Evolutionary conservation across 2,888 invertebrate genomes (phyloP), one percentile per base, ranked within the genome.

Genomic region (Palloptera scutellata): DNA sequence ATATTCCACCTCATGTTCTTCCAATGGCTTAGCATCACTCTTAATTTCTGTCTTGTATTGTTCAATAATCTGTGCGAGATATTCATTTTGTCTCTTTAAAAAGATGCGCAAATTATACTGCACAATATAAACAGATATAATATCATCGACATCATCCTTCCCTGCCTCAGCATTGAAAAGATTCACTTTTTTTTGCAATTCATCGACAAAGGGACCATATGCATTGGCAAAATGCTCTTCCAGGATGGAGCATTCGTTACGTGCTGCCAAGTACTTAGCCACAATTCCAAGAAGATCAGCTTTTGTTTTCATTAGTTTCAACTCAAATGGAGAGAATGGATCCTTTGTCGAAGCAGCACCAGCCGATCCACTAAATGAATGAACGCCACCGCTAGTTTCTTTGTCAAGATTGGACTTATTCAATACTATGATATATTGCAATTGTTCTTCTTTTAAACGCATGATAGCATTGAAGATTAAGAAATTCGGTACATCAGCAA

Each of bases 101-200:
- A 79, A 83, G 64, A 78, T 81, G 0, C 75, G 69, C 59, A 77
- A 74, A 69, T 79, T 83, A 61, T 80, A 83, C 69, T 84, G 80
- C 1, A 83, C 76, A 19, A 84, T 63, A 71, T 78, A 84, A 13
- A 83, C 79, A 10, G 81, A 80, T 45, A 83, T 82, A 3, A 82
- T 77, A 3, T 79, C 77, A 30, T 83, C 81, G 41, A 74, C 70
- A 52, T 71, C 74, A 8, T 83, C 80, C 4, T 71, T 72, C 8
- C 69, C 59, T 10, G 67, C 52, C 42, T 80, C 78, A 8, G 71
- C 74, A 70, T 79, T 79, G 57, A 81, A 82, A 15, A 75, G 72
- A 69, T 76, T 75, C 0, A 84, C 76, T 69, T 81, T 82, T 60
- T 76, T 77, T 43, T 81, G 76, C 40, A 84, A 72, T 6, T 80